Percentiles rank a stretch among this genome's conserved stretches.
Evolutionary conservation across 2,888 invertebrate species (phyloP).

Genomic region (Argyresthia goedartella): DNA sequence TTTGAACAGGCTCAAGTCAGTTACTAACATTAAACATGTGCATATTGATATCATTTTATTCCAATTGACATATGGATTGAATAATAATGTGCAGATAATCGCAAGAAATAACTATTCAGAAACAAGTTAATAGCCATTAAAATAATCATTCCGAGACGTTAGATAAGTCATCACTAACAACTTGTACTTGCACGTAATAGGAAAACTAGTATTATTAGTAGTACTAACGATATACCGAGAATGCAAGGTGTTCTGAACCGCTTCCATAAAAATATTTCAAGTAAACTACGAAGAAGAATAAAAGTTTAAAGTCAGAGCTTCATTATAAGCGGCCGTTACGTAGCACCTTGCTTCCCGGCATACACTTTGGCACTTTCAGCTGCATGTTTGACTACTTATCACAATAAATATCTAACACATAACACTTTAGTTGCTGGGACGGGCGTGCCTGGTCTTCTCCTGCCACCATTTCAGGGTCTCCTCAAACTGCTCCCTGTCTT

Average conservation of each 20-base stretch:
- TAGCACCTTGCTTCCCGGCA: conserved; percentile 55
- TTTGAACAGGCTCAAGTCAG: no score
- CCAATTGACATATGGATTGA: no score
- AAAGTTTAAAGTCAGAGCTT: background rate
- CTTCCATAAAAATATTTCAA: background rate
- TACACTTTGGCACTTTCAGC: conserved; percentile 61
- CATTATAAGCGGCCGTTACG: conserved; percentile 56
- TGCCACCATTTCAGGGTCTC: conserved; percentile 68
- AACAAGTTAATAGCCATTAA: no score
- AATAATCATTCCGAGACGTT: no score
- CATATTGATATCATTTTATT: no score
- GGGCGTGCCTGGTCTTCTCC: conserved; percentile 52
- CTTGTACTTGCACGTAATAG: background rate
- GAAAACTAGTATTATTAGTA: background rate
- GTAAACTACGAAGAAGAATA: background rate
- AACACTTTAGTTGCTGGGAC: conserved; percentile 26
- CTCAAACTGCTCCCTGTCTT: conserved; percentile 60
- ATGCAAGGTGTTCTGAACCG: background rate
- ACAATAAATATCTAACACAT: conserved; percentile 10
- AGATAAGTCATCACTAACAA: background rate
- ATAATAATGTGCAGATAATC: no score
- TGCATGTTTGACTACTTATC: conserved; percentile 37
- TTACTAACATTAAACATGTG: no score
- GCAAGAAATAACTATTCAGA: no score
- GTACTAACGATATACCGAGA: background rate